Evolutionary conservation across 2,888 invertebrate genomes (phyloP).

Genomic region (Apantesis nais): DNA sequence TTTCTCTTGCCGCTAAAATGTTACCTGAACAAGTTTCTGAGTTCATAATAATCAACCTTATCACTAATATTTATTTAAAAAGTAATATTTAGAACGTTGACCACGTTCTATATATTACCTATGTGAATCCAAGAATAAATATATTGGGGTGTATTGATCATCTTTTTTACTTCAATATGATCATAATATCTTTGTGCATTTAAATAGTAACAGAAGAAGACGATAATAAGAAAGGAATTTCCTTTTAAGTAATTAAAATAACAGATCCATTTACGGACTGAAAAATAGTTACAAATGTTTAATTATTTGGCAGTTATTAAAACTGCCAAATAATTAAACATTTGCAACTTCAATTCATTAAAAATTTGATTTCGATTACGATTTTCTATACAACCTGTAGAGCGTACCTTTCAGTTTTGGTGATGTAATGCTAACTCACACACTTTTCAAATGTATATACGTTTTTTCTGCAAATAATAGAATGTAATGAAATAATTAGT

Average conservation of each 20-base stretch:
- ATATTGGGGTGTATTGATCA: not conserved
- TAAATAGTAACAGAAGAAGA: conserved; percentile 22
- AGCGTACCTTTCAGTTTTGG: too few species aligned
- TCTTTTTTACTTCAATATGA: not conserved
- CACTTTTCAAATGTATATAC: too few species aligned
- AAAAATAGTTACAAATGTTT: conserved; percentile 15
- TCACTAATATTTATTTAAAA: not conserved
- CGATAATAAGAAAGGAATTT: conserved; percentile 46
- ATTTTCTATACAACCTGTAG: too few species aligned
- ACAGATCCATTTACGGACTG: conserved; percentile 26
- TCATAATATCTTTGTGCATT: conserved; percentile 26
- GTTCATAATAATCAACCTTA: not conserved
- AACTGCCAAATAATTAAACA: too few species aligned
- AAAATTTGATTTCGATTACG: too few species aligned
- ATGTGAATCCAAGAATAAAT: not conserved
- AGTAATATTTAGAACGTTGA: too few species aligned
- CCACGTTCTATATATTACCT: not conserved
- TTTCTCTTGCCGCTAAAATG: not conserved
- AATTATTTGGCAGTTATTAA: not conserved
- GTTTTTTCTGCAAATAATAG: too few species aligned
- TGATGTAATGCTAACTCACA: too few species aligned
- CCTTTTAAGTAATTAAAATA: conserved; percentile 43
- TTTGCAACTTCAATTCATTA: too few species aligned
- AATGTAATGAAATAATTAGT: too few species aligned
- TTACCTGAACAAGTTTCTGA: not conserved